Evolutionary conservation across 2,888 invertebrate genomes (phyloP).

Genomic region (Mythimna vitellina): DNA sequence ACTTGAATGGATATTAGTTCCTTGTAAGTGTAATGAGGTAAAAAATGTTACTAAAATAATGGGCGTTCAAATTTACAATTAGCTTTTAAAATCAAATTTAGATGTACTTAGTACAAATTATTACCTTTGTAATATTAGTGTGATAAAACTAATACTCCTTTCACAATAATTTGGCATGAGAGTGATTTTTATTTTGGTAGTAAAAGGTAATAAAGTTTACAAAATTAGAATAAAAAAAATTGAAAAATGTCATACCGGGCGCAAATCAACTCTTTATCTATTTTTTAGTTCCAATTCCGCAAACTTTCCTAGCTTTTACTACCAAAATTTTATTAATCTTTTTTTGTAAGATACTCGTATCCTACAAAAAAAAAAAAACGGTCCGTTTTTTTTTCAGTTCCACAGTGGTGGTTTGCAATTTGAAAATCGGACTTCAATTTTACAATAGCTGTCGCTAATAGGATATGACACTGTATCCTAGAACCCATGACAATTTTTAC

Average conservation of each 20-base stretch:
- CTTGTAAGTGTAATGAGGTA: conserved; percentile 35
- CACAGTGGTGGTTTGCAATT: neutral
- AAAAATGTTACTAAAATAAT: conserved; percentile 7
- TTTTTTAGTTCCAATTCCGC: too few species aligned
- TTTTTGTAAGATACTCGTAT: too few species aligned
- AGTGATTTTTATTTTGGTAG: neutral
- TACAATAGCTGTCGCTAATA: too few species aligned
- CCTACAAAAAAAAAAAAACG: neutral
- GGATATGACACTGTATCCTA: too few species aligned
- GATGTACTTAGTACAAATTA: neutral
- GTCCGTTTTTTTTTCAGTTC: too few species aligned
- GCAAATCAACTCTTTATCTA: too few species aligned
- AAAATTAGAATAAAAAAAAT: neutral
- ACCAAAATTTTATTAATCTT: too few species aligned
- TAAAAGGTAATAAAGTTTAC: neutral
- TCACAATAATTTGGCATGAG: neutral
- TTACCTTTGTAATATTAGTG: too few species aligned
- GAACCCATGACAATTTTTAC: too few species aligned
- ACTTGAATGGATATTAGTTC: conserved; percentile 50
- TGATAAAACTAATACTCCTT: neutral
- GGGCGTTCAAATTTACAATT: neutral
- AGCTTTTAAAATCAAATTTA: neutral
- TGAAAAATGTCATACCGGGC: too few species aligned
- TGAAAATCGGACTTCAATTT: neutral
- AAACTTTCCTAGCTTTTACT: too few species aligned